These are phyloP conservation scores for Heliocidaris erythrogramma DNA, from an alignment of 35 echinoderm and acorn worm genomes.

Conservation along the genomic window DNA sequence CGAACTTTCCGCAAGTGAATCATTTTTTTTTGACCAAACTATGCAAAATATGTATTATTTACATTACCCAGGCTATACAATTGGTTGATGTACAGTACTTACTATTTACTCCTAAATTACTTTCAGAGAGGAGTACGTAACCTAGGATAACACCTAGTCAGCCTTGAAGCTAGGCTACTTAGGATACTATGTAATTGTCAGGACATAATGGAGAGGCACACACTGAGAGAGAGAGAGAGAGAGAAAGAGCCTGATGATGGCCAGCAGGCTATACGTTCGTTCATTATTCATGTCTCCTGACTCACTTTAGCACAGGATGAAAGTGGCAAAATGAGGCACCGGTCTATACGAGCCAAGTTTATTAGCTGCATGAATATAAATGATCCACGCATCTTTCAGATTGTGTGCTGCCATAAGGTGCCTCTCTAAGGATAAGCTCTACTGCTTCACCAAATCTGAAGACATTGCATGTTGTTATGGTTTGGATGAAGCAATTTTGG, in stretches of 20 bases:
- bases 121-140: too few species aligned
- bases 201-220: not conserved
- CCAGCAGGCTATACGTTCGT: not conserved
- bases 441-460: not conserved
- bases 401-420: not conserved
- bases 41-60: too few species aligned
- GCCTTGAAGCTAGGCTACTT: not conserved
- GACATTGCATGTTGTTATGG: too few species aligned
- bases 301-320: not conserved
- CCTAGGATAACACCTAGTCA: not conserved
- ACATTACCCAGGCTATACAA: not conserved
- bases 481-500: too few species aligned
- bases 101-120: not conserved
- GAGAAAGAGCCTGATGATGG: not conserved
- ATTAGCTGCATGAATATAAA: slow-evolving; percentile 5
- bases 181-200: not conserved
- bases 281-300: slow-evolving; percentile 10
- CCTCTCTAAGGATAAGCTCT: not conserved
- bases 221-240: not conserved
- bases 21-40: too few species aligned
- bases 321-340: not conserved
- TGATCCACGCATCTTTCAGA: not conserved
- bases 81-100: not conserved
- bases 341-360: not conserved
- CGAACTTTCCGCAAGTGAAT: too few species aligned